Percentiles rank a stretch among this genome's conserved stretches.
phyloP scores from a whole-genome alignment of 2,797 vertebrate genomes.

The Dermochelys coriacea region DNA sequence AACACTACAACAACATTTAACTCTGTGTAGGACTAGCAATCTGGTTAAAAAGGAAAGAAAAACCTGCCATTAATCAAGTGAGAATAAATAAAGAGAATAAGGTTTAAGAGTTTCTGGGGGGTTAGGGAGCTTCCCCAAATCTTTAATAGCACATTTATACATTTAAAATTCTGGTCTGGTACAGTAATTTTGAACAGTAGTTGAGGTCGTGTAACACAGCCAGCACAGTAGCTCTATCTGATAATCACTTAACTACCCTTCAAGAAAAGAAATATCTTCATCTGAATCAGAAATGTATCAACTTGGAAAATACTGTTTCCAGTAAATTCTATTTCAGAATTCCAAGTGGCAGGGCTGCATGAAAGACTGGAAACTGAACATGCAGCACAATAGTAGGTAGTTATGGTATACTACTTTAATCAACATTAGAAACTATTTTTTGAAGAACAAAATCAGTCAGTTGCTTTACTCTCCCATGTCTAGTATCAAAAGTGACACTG shows the following conservation, averaged over 20 bases:
- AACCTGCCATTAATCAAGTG: neutral
- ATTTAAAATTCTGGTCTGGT: slow-evolving; percentile 4
- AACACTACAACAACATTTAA: slow-evolving; percentile 57
- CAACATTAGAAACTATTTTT: neutral
- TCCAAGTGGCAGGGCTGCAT: neutral
- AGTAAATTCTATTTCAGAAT: slow-evolving; percentile 6
- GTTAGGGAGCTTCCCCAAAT: neutral
- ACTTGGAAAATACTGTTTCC: neutral
- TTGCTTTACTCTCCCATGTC: neutral
- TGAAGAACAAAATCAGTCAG: neutral
- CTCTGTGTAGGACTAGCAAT: slow-evolving; percentile 6
- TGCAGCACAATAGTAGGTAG: rapidly evolving
- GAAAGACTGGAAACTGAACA: neutral
- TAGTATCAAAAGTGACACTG: neutral
- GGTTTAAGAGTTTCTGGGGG: neutral
- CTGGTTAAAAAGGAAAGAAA: slow-evolving; percentile 29
- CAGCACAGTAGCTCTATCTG: neutral
- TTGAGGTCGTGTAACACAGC: neutral
- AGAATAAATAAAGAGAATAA: slow-evolving; percentile 16
- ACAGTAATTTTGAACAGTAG: neutral
- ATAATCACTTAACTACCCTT: neutral
- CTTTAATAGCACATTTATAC: neutral
- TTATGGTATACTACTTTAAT: neutral
- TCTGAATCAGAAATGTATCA: neutral
- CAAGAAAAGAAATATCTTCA: neutral